Base-by-base conservation (phyloP, 1,140 invertebrate species). In the Cardiocondyla obscurior region DNA sequence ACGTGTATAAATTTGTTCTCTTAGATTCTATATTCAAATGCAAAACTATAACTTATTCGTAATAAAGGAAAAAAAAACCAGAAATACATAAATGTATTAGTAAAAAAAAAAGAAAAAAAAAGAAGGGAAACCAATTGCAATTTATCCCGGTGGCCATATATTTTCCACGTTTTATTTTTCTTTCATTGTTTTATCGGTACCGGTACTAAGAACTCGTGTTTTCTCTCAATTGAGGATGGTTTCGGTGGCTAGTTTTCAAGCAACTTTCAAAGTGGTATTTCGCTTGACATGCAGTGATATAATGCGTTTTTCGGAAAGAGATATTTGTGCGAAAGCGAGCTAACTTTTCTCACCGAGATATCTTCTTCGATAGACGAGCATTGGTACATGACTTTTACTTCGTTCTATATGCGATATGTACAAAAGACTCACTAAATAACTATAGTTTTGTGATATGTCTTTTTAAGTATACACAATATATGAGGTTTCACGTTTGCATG, bases 211-310 rank as follows among this genome's bases (percentile, higher is more conserved):
- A 79, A 79, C 25, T 67, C 74, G 62, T 39, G 62, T 79, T 79
- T 19, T 42, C 30, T 62, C 58, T 62, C 74, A 67, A 79, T 79
- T 69, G 62, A 79, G 33, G 33, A 79, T 79, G n/a, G 25, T 79
- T 69, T 39, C 49, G 60, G 51, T 79, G 60, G 74, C 60, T 67
- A 33, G 62, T 53, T 67, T 53, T 69, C 74, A 39, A 77, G 74
- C 74, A 77, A 79, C 46, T 79, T 79, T 79, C 74, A 69, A 79
- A 79, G 74, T 53, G 74, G 25, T 55, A 79, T 79, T 36, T 79
- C 62, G 46, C 74, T 79, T 79, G 74, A 79, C 74, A 69, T 79
- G 74, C 74, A 79, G 62, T 79, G 74, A 79, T 79, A 69, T 79
- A 79, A 79, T 79, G 62, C 74, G 74, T 55, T 79, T 79, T 79